A percentile compares a stretch with the other conserved stretches of the same genome.
These are phyloP conservation scores for Hedychridium roseum DNA, from an alignment of 2,888 invertebrate species.

Conservation along the genomic window DNA sequence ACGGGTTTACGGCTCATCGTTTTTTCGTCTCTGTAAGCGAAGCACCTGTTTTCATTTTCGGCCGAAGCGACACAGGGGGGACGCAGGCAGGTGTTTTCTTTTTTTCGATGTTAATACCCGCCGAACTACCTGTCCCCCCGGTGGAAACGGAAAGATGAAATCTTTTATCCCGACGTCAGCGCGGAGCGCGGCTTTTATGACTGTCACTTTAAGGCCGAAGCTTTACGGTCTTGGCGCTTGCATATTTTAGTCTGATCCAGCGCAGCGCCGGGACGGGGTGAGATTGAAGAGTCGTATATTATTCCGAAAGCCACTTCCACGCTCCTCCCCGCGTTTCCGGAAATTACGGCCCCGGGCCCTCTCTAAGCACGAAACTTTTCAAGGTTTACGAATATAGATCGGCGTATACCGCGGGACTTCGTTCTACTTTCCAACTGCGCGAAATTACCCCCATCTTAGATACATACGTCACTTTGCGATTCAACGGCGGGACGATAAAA, in stretches of 20 bases:
- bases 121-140: conserved; percentile 21
- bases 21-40: no score
- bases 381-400: neutral
- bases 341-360: conserved; percentile 23
- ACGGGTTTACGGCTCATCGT: no score
- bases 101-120: conserved; percentile 40
- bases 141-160: conserved; percentile 40
- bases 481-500: no score
- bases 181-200: conserved; percentile 49
- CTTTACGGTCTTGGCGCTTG: conserved; percentile 45
- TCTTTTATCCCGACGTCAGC: conserved; percentile 43
- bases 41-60: no score
- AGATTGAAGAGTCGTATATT: conserved; percentile 46
- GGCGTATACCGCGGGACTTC: no score
- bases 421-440: no score
- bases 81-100: conserved; percentile 16
- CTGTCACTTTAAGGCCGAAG: conserved; percentile 48
- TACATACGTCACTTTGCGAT: no score
- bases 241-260: conserved; percentile 46
- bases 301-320: conserved; percentile 34
- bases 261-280: conserved; percentile 22
- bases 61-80: no score
- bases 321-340: conserved; percentile 24
- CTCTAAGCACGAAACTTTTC: conserved; percentile 13
- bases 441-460: no score